phyloP scores from a whole-genome alignment of 2,113 vertebrate species.

The Ceyx cyanopectus region DNA sequence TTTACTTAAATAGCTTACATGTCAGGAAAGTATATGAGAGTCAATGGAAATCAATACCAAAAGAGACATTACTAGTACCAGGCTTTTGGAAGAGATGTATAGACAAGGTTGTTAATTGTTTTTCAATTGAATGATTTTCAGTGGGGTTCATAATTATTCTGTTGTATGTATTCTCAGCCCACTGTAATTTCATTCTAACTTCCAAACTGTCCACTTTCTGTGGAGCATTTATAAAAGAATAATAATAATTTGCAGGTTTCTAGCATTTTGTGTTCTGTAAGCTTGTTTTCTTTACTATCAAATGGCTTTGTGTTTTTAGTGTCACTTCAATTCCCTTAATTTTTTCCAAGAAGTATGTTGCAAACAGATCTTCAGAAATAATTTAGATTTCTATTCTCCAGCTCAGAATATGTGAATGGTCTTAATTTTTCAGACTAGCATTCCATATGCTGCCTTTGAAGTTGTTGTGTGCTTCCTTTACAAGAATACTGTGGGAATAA shows the following conservation, averaged over 20 bases:
- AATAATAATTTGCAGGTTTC: background rate
- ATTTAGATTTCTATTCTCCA: background rate
- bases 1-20: constrained; percentile 58
- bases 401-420: background rate
- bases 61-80: constrained; percentile 18
- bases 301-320: background rate
- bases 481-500: background rate
- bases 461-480: background rate
- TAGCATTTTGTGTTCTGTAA: background rate
- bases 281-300: background rate
- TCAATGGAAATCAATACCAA: constrained; percentile 65
- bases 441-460: background rate
- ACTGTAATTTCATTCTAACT: background rate
- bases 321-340: background rate
- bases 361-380: background rate
- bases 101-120: constrained; percentile 38
- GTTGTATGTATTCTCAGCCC: background rate
- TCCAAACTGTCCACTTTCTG: background rate
- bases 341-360: background rate
- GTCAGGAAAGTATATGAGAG: constrained; percentile 39
- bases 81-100: constrained; percentile 38
- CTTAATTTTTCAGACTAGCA: background rate
- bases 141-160: constrained; percentile 10
- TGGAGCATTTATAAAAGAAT: background rate
- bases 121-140: constrained; percentile 24